Evolutionary conservation across 2,113 vertebrate genomes (phyloP).

Genomic region (Aspidoscelis tigris): DNA sequence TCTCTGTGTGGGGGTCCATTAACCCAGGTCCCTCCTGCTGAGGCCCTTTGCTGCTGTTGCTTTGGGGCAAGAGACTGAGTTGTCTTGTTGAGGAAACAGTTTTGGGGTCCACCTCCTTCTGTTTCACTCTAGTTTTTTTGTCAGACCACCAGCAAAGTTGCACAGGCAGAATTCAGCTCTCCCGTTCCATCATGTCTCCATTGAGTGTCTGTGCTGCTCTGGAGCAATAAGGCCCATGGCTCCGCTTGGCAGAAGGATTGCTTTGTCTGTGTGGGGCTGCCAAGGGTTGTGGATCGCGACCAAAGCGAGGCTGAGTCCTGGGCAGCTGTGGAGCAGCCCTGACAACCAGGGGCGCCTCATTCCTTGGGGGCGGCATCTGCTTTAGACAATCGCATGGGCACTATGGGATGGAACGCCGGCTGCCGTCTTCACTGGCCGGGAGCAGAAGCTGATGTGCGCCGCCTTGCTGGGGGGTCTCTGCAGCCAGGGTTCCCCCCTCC

Average conservation of each 20-base stretch:
- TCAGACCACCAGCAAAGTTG: neutral
- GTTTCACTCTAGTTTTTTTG: slow-evolving; percentile 37
- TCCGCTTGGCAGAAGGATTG: neutral
- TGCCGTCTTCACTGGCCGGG: slow-evolving; percentile 52
- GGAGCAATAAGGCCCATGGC: slow-evolving; percentile 75
- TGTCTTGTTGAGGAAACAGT: slow-evolving; percentile 27
- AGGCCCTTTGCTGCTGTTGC: slow-evolving; percentile 30
- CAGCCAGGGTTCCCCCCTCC: slow-evolving; percentile 25
- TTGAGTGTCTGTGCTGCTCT: slow-evolving; percentile 69
- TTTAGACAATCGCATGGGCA: slow-evolving; percentile 75
- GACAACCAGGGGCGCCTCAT: slow-evolving; percentile 29
- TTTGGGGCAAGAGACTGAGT: slow-evolving; percentile 7
- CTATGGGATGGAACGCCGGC: slow-evolving; percentile 49
- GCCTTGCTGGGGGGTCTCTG: slow-evolving; percentile 1
- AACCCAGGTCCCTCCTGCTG: slow-evolving; percentile 46
- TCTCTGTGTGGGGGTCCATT: slow-evolving; percentile 10
- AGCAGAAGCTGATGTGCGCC: slow-evolving; percentile 26
- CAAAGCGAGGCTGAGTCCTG: slow-evolving; percentile 11
- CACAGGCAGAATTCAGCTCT: neutral
- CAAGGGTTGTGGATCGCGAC: slow-evolving; percentile 51
- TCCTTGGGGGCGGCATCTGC: slow-evolving; percentile 55
- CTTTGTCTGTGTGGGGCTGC: slow-evolving; percentile 54
- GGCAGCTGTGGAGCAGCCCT: neutral
- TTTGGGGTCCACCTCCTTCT: slow-evolving; percentile 28
- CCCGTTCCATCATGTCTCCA: slow-evolving; percentile 29